Base-by-base conservation (phyloP, 2,113 vertebrate species). In the Lampris incognitus region DNA sequence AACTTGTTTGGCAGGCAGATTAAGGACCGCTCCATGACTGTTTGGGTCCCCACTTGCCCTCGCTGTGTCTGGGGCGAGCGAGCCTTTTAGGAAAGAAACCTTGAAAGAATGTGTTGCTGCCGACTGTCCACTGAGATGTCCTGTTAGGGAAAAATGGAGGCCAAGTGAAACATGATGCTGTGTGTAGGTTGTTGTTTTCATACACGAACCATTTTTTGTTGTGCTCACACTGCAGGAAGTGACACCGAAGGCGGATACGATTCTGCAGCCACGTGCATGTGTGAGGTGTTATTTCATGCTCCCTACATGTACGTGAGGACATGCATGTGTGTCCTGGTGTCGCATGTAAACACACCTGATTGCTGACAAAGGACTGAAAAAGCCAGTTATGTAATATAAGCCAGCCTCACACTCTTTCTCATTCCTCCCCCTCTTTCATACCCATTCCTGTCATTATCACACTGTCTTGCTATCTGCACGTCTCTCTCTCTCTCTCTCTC, bases 381-480 rank as follows among this genome's bases (percentile, higher is more conserved):
- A 72, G 75, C 70, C 65, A 59, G 78, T 92, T 92, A 90, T 87
- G 76, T 91, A 93, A 93, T 89, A 71, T 46, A 62, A 78, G 66
- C 56, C 78, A 66, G 74, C 66, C 66, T 85, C 77, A 51, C 77
- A n/a, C 60, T 44, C 46, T 57, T 64, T 80, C 66, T 57, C 50
- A 66, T 65, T 63, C 60, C 59, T 66, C 72, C 55, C 83, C 78
- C 71, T 75, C 76, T 78, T 73, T 85, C 84, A 80, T 83, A 75
- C 81, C 87, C 77, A 56, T 70, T 60, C 61, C 69, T 83, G 59
- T 82, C 79, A 87, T 83, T 88, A 74, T 80, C 79, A 72, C 50
- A 2, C 68, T 58, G 37, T 60, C 71, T 46, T 11, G 72, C 67
- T 66, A 42, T 79, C 54, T 54, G 3, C 64, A 24, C 41, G 6